Base-by-base conservation (phyloP, 2,113 vertebrate genomes). In the Coptodon rendalli region DNA sequence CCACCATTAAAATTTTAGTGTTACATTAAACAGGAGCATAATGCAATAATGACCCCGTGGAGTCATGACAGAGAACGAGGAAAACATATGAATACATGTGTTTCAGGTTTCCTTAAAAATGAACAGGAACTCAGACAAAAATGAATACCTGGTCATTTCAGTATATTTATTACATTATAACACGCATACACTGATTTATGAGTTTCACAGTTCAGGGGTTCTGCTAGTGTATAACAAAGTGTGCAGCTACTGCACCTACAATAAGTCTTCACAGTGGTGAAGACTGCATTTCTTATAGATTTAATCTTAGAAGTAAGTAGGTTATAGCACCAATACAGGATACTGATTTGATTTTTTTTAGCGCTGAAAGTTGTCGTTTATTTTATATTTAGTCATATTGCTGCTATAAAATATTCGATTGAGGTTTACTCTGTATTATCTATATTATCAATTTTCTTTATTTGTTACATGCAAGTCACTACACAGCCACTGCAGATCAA, bases 11-110 rank as follows among this genome's bases (percentile, higher is more conserved):
- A 91, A 56, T 91, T 82, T 90, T 48, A 91, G 73, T 80, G 90
- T 63, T 86, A 87, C 90, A 94, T 95, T 92, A 91, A 87, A 86
- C 22, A 86, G 81, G 53, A 89, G 59, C 19, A 83, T 87, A 88
- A 91, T 52, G 53, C 61, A 89, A 56, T 92, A 86, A 93, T 82
- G 86, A 87, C 76, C 71, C 61, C 17, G 24, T 83, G 63, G 83
- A 94, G 85, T 89, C 83, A 82, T 40, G 31, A 68, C 27, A 16
- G 57, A n/a, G 34, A 80, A n/a, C 6, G 27, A 78, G 27, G 8
- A 73, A 73, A 61, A 45, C 5, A 83, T 7, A 43, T 10, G 85
- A 81, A 83, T 85, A 86, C 80, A 85, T 45, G 53, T 17, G 73
- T 13, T 43, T n/a, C 45, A 78, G 40, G 17, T 50, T 13, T 52